Evolutionary conservation across 2,113 vertebrate species (phyloP).

Genomic region (Sisor rabdophorus): DNA sequence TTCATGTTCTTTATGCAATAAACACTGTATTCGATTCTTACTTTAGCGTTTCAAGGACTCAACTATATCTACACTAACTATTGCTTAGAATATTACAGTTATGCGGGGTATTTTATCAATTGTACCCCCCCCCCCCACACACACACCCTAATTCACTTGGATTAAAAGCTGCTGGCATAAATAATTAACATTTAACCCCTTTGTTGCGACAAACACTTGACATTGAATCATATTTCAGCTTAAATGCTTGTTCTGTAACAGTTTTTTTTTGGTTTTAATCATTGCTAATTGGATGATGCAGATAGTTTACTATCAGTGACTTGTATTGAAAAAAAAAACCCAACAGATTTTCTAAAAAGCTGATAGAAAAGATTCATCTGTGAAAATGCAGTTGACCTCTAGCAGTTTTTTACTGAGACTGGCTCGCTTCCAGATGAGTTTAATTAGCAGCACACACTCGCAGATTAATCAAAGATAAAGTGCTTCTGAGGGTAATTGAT

Average conservation of each 20-base stretch:
- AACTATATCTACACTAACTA: background rate
- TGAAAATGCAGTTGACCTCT: slow-evolving; percentile 25
- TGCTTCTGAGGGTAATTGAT: slow-evolving; percentile 37
- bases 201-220: background rate
- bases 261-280: background rate
- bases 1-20: slow-evolving; percentile 10
- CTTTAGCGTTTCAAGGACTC: background rate
- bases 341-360: slow-evolving; percentile 9
- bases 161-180: background rate
- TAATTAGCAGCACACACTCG: slow-evolving; percentile 40
- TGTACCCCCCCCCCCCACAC: too few relatives aligned
- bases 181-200: background rate
- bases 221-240: background rate
- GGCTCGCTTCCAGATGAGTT: slow-evolving; percentile 47
- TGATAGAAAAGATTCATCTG: slow-evolving; percentile 29
- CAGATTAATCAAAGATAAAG: slow-evolving; percentile 43
- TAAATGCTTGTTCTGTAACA: background rate
- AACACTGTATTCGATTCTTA: slow-evolving; percentile 4
- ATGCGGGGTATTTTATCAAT: too few relatives aligned
- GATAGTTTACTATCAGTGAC: background rate
- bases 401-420: slow-evolving; percentile 40
- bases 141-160: too few relatives aligned
- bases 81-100: background rate
- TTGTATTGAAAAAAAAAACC: background rate
- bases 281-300: background rate